A percentile compares a stretch with the other conserved stretches of the same genome.
Conservation (phyloP, 2,797 vertebrate genomes). For the Tadarida brasiliensis region DNA sequence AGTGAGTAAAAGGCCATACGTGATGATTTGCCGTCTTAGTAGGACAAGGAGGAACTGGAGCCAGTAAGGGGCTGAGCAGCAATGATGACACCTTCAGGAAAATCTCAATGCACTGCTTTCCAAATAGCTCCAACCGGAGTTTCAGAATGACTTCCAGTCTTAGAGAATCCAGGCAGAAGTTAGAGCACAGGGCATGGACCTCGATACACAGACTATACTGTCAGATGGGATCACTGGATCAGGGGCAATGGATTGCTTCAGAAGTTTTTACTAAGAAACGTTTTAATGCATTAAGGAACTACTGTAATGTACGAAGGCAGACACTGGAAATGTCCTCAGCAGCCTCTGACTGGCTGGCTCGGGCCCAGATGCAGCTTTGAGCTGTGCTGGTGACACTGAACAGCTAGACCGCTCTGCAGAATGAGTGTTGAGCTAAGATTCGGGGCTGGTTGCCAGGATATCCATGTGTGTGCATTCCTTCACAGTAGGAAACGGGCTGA, state of each 20-base stretch:
- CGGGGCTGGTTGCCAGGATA: background rate
- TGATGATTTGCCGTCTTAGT: background rate
- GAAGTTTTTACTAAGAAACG: background rate
- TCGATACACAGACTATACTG: background rate
- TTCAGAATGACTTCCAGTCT: background rate
- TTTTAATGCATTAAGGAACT: background rate
- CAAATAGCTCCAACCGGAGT: background rate
- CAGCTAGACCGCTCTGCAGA: background rate
- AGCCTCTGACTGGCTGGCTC: background rate
- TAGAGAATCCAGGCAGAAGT: background rate
- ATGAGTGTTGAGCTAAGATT: background rate
- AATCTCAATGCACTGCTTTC: background rate
- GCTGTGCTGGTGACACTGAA: fast-evolving
- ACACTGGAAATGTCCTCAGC: background rate
- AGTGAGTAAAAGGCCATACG: fast-evolving
- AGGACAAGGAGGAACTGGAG: background rate
- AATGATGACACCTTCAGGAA: background rate
- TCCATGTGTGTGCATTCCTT: background rate
- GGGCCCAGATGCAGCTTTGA: background rate
- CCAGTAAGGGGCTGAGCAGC: background rate
- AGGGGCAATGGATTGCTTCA: background rate
- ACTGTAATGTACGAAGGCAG: background rate
- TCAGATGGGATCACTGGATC: fast-evolving
- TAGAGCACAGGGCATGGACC: background rate
- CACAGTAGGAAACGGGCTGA: background rate